These are phyloP conservation scores for Phylloscopus whistleri DNA, from an alignment of 2,113 vertebrate genomes.

Conservation along the genomic window DNA sequence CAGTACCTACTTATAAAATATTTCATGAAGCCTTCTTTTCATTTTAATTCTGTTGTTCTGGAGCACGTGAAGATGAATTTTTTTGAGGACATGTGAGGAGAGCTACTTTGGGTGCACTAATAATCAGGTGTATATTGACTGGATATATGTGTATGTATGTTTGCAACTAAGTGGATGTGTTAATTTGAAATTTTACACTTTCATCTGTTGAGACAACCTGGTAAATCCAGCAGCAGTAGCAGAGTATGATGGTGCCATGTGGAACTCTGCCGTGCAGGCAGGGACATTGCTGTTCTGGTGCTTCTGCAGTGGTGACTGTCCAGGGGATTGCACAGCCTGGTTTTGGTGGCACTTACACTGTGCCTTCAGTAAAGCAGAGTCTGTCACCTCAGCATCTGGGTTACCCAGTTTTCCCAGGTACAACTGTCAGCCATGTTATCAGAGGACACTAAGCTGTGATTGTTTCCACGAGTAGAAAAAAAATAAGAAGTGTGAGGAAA, in stretches of 20 bases:
- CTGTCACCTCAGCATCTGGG: neutral
- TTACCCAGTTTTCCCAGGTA: neutral
- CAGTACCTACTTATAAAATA: neutral
- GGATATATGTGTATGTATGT: neutral
- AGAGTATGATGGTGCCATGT: neutral
- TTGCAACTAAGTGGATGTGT: neutral
- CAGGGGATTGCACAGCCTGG: neutral
- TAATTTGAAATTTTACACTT: neutral
- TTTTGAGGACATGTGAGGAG: neutral
- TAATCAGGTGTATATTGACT: neutral
- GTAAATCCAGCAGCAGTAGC: neutral
- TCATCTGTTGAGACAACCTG: neutral
- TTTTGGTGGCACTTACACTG: neutral
- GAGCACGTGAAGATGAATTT: neutral
- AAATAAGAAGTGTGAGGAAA: neutral
- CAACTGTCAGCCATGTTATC: neutral
- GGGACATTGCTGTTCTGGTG: neutral
- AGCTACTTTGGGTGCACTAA: neutral
- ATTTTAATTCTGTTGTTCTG: neutral
- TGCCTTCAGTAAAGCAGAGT: neutral
- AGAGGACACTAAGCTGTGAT: neutral
- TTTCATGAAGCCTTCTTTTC: neutral
- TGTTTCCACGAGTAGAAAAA: neutral
- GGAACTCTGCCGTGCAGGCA: neutral
- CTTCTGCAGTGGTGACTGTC: neutral